Base-by-base conservation (phyloP, 2,797 vertebrate species). In the Poeciliopsis gracilis region DNA sequence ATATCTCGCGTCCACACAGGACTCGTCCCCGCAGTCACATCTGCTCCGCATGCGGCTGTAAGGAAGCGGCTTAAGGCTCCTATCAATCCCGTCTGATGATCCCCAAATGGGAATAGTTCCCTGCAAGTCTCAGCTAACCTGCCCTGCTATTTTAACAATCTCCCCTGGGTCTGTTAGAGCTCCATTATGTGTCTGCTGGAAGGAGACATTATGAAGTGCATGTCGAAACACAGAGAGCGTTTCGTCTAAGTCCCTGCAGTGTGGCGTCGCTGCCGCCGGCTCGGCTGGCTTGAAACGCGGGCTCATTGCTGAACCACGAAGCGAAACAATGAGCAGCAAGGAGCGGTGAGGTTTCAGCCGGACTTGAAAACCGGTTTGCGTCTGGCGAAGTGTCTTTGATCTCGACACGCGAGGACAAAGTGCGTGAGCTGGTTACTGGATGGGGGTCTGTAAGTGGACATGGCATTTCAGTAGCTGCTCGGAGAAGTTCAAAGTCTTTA, bases 21-120 rank as follows among this genome's bases (percentile, higher is more conserved):
- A 94, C 89, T 90, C 84, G 83, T 93, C 79, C 78, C 72, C 2
- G 8, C 82, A 87, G 89, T 90, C 86, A 84, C 83, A 86, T 92
- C 88, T 85, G 87, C 90, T 89, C 84, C 82, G 80, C 28, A 8
- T 80, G 86, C 83, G 86, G 92, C 91, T 89, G 89, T 91, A 93
- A 92, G 87, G 81, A 87, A 75, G 85, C 71, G 36, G 72, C 87
- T 87, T 89, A 87, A 89, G 89, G 87, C 90, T 87, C 86, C 89
- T 84, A 87, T 93, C 88, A 87, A 93, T 94, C 91, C 89, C 88
- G 75, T 76, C 78, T 93, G 89, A 92, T 92, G 82, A 91, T 88
- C 78, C 72, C 55, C 90, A 46, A 84, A 76, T 79, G 92, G 90
- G 91, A 91, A 90, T 92, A 88, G 78, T 84, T 88, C 84, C 81